Evolutionary conservation across 2,888 invertebrate genomes (phyloP).

Genomic region (Erpobdella octoculata): DNA sequence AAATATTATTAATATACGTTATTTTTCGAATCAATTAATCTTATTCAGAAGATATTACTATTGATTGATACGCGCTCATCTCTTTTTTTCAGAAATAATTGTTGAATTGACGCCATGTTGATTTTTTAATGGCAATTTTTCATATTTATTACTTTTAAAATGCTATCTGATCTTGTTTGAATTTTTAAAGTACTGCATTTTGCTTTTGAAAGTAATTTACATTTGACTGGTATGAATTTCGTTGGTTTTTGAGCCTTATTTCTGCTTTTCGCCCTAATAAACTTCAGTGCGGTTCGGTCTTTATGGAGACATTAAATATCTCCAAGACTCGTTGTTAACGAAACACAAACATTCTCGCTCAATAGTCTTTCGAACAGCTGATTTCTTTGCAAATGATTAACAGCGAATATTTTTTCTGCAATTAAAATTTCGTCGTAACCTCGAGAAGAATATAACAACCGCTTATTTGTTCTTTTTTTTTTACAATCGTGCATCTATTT

Average conservation of each 20-base stretch:
- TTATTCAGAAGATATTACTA: conserved; percentile 23
- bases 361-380: no score
- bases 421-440: no score
- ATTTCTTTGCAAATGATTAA: no score
- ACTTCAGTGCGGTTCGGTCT: conserved; percentile 19
- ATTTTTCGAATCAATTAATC: conserved; percentile 28
- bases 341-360: conserved; percentile 7
- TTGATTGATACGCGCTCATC: conserved; percentile 27
- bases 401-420: no score
- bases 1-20: no score
- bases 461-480: no score
- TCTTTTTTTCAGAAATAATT: conserved; percentile 28
- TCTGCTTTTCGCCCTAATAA: conserved; percentile 23
- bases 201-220: conserved; percentile 11
- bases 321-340: conserved; percentile 7
- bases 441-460: no score
- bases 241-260: conserved; percentile 10
- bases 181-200: conserved; percentile 10
- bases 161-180: conserved; percentile 21
- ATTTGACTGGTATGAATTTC: not conserved
- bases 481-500: no score
- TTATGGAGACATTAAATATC: conserved; percentile 25
- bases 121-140: conserved; percentile 29
- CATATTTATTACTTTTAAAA: conserved; percentile 30
- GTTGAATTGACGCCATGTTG: conserved; percentile 28